These are phyloP conservation scores for Scortum barcoo DNA, from an alignment of 2,113 vertebrate species.

Conservation along the genomic window DNA sequence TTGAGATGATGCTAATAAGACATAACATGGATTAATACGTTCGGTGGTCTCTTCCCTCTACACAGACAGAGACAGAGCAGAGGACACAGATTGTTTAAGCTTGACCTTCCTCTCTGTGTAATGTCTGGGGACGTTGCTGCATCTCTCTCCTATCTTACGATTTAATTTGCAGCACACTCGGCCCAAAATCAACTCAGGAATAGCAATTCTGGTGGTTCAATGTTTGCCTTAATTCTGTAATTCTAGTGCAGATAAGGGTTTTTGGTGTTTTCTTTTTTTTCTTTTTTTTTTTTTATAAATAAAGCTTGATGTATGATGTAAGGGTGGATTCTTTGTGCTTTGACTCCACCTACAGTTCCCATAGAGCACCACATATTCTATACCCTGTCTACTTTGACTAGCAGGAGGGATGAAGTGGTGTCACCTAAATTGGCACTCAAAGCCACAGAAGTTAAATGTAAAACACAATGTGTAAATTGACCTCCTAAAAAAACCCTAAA, in stretches of 20 bases:
- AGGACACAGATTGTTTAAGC: conserved; percentile 67
- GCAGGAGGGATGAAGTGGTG: not conserved
- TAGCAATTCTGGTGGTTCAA: conserved; percentile 39
- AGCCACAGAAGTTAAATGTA: not conserved
- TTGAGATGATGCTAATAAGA: conserved; percentile 36
- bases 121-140: conserved; percentile 50
- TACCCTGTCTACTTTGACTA: conserved; percentile 12
- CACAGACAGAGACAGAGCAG: conserved; percentile 51
- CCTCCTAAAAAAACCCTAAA: not conserved
- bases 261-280: too few relatives aligned
- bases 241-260: conserved; percentile 37
- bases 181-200: conserved; percentile 44
- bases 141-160: conserved; percentile 48
- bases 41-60: conserved; percentile 26
- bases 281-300: not conserved
- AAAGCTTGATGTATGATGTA: not conserved
- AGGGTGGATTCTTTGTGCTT: conserved; percentile 69
- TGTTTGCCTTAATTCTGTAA: conserved; percentile 35
- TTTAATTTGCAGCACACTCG: conserved; percentile 54
- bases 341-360: conserved; percentile 80
- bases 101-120: conserved; percentile 67
- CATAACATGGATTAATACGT: conserved; percentile 30
- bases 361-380: conserved; percentile 67
- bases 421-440: not conserved
- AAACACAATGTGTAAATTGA: not conserved